Evolutionary conservation across 2,113 vertebrate species (phyloP).

Genomic region (Notarius lentiginosus): DNA sequence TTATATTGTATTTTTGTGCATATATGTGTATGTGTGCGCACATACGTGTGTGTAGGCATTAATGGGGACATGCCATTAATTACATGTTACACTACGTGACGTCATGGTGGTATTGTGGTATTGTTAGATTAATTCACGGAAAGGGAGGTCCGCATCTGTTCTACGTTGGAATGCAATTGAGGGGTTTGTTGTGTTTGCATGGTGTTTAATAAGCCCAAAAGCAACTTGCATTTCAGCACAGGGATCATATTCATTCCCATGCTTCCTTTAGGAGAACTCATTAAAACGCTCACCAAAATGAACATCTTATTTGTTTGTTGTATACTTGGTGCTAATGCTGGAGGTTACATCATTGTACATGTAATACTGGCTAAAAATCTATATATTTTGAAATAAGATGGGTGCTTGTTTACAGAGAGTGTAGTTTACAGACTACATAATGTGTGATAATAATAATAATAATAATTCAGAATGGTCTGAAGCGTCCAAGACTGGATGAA

Average conservation of each 20-base stretch:
- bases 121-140: constrained; percentile 49
- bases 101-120: constrained; percentile 46
- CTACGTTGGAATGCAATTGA: constrained; percentile 59
- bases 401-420: background rate
- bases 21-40: background rate
- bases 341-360: constrained; percentile 1
- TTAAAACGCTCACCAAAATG: background rate
- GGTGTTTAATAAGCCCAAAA: constrained; percentile 53
- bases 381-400: background rate
- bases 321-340: background rate
- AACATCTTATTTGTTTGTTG: background rate
- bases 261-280: constrained; percentile 25
- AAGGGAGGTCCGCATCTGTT: constrained; percentile 58
- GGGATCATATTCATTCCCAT: constrained; percentile 24
- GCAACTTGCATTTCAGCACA: constrained; percentile 25
- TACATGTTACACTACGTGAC: constrained; percentile 64
- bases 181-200: constrained; percentile 54
- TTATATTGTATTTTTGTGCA: background rate
- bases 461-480: background rate
- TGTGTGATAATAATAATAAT: background rate
- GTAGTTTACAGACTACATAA: background rate
- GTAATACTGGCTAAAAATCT: background rate
- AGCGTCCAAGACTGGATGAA: background rate
- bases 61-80: constrained; percentile 70
- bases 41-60: background rate